phyloP scores from a whole-genome alignment of 1,140 invertebrate species.

The Elysia chlorotica region DNA sequence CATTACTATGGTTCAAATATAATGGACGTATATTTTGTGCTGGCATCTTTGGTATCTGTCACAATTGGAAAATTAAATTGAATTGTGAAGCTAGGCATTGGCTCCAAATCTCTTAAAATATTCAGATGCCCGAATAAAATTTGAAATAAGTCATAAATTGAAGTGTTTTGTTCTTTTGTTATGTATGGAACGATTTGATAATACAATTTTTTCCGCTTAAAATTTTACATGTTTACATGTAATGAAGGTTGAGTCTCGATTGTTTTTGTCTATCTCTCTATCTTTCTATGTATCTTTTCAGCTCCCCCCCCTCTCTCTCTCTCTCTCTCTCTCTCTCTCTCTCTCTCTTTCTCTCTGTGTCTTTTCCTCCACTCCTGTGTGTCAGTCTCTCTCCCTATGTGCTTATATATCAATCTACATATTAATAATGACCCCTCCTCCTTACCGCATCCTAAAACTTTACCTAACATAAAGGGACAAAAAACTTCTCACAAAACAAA shows the following conservation, averaged over 20 bases:
- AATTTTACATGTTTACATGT: background rate
- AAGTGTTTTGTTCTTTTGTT: background rate
- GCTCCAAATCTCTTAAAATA: background rate
- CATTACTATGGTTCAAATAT: too few relatives aligned
- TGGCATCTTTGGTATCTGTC: too few relatives aligned
- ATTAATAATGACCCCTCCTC: too few relatives aligned
- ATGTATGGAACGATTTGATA: background rate
- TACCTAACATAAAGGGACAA: too few relatives aligned
- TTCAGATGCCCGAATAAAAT: background rate
- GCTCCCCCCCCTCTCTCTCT: slow-evolving; percentile 1
- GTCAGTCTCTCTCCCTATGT: background rate
- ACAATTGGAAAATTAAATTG: too few relatives aligned
- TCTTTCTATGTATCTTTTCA: background rate
- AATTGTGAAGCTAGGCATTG: background rate
- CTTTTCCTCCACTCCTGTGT: background rate
- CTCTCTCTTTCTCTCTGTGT: background rate
- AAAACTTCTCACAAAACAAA: too few relatives aligned
- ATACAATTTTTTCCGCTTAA: background rate
- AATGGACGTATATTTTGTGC: too few relatives aligned
- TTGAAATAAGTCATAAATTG: background rate
- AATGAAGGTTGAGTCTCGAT: background rate
- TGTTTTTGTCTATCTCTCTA: background rate
- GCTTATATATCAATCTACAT: too few relatives aligned
- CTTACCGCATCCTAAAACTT: too few relatives aligned
- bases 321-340: slow-evolving; percentile 11